Percentiles rank a stretch among this genome's conserved stretches.
phyloP scores from a whole-genome alignment of 2,888 invertebrate genomes.

The Spisula solida region DNA sequence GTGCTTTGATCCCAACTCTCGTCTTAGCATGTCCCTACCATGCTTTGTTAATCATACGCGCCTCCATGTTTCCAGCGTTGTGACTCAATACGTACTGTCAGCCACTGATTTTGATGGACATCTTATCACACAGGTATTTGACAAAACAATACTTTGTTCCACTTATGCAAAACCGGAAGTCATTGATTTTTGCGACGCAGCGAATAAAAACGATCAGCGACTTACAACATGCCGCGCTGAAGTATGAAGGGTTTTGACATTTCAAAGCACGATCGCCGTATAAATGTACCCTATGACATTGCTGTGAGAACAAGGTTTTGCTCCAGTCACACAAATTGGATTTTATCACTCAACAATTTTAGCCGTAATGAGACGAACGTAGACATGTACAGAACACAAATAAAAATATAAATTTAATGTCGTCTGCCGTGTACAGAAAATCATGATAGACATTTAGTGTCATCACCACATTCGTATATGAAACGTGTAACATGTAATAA shows the following conservation, averaged over 20 bases:
- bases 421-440: no score
- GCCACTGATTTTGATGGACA: background rate
- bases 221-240: background rate
- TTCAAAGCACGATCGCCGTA: background rate
- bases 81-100: conserved; percentile 8
- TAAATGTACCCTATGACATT: background rate
- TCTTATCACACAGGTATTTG: background rate
- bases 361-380: background rate
- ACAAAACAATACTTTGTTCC: background rate
- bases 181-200: conserved; percentile 23
- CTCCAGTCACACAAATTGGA: background rate
- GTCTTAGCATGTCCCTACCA: background rate
- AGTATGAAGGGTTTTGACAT: conserved; percentile 15
- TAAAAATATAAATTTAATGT: no score
- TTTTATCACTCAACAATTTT: background rate
- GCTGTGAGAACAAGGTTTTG: background rate
- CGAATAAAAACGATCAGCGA: background rate
- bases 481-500: no score
- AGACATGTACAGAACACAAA: background rate
- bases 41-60: background rate
- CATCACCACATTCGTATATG: no score
- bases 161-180: background rate
- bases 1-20: background rate
- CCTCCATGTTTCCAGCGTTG: background rate
- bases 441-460: no score